These are phyloP conservation scores for Aviceda subcristata DNA, from an alignment of 2,113 vertebrate genomes.

Conservation along the genomic window DNA sequence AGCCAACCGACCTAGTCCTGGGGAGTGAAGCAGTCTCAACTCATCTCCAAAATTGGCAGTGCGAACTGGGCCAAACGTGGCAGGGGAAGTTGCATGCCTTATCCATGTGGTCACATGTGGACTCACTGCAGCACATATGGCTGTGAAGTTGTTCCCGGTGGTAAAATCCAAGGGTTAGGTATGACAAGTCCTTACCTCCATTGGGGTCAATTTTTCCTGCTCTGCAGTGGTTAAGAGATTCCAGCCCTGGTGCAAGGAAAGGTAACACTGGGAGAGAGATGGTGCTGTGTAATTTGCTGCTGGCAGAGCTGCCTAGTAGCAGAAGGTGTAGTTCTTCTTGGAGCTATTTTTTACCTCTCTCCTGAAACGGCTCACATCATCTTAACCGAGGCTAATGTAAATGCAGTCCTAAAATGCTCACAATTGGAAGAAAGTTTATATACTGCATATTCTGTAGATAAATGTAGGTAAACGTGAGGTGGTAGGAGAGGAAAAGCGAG, in stretches of 20 bases:
- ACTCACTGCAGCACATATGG: rapidly evolving
- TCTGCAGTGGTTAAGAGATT: not conserved
- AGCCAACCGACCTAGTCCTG: rapidly evolving
- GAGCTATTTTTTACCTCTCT: not conserved
- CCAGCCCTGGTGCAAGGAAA: not conserved
- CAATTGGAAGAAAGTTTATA: not conserved
- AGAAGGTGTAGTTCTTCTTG: not conserved
- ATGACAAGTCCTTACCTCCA: not conserved
- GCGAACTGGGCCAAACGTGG: rapidly evolving
- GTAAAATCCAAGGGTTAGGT: not conserved
- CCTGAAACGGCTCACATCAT: not conserved
- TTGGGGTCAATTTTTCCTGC: not conserved
- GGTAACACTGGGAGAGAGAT: rapidly evolving
- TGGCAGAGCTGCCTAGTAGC: not conserved
- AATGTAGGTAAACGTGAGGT: too few species aligned
- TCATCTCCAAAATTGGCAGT: not conserved
- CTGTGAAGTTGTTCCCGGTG: not conserved
- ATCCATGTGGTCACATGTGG: rapidly evolving
- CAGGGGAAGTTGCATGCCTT: not conserved
- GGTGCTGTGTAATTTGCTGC: not conserved
- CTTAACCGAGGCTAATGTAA: not conserved
- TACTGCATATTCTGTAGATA: not conserved
- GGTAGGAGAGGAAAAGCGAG: not conserved
- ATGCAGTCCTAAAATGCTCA: not conserved
- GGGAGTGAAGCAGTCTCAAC: not conserved